Conservation (phyloP, 2,888 invertebrate species). For the Ferrisia virgata region DNA sequence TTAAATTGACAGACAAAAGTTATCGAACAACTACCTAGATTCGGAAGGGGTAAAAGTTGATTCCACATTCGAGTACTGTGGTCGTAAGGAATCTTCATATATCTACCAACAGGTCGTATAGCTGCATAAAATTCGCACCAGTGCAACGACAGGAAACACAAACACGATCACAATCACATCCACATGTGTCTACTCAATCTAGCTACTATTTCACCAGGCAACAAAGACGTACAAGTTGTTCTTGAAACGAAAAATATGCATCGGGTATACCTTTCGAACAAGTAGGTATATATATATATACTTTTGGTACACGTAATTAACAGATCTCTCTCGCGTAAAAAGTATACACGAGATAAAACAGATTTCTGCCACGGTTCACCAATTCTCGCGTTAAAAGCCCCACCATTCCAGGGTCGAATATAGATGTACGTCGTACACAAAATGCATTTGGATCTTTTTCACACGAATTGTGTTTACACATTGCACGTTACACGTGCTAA, state of each 20-base stretch:
- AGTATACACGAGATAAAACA: conserved; percentile 27
- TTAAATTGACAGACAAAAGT: too few species aligned
- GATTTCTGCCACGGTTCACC: conserved; percentile 10
- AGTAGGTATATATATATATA: too few species aligned
- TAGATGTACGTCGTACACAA: not conserved
- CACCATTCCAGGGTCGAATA: not conserved
- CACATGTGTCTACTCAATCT: conserved; percentile 6
- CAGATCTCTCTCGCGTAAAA: not conserved
- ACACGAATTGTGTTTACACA: not conserved
- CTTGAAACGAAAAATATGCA: not conserved
- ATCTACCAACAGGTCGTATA: not conserved
- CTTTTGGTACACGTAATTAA: not conserved
- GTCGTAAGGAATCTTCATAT: not conserved
- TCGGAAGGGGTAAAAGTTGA: too few species aligned
- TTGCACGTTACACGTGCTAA: not conserved
- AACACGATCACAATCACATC: not conserved
- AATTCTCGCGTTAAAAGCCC: conserved; percentile 21
- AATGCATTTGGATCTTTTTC: conserved; percentile 21
- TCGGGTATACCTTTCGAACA: not conserved
- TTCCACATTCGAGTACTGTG: not conserved
- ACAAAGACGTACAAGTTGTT: not conserved
- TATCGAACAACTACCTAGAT: too few species aligned
- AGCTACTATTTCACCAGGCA: not conserved
- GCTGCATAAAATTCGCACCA: not conserved
- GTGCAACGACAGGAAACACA: not conserved